Percentiles rank a stretch among this genome's conserved stretches.
These are phyloP conservation scores for Noctua fimbriata DNA, from an alignment of 2,888 invertebrate genomes.

Conservation along the genomic window DNA sequence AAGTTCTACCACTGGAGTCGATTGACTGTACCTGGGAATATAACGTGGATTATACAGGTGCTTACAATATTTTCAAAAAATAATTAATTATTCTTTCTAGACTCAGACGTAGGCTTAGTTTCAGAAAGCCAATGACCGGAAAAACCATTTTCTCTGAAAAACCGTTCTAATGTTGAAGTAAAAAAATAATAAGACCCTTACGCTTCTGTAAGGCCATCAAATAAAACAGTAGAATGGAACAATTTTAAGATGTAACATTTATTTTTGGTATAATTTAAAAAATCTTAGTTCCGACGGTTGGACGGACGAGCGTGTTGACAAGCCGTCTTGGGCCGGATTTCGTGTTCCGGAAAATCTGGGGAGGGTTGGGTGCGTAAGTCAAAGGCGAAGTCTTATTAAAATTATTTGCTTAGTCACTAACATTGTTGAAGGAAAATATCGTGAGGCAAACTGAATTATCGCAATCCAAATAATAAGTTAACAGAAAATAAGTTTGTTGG, in stretches of 20 bases:
- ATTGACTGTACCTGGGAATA: background rate
- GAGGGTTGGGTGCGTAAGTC: constrained; percentile 42
- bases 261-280: constrained; percentile 68
- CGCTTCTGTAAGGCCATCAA: constrained; percentile 14
- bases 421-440: background rate
- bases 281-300: constrained; percentile 56
- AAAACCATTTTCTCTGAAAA: constrained; percentile 6
- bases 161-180: constrained; percentile 1
- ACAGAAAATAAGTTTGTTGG: background rate
- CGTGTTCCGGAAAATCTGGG: constrained; percentile 68
- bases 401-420: background rate
- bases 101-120: background rate
- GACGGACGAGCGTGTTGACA: constrained; percentile 68
- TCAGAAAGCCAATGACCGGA: constrained; percentile 8
- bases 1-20: background rate
- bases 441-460: background rate
- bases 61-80: constrained; percentile 14
- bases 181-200: constrained; percentile 18
- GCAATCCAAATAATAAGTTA: background rate
- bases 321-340: constrained; percentile 65
- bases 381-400: constrained; percentile 24
- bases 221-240: constrained; percentile 45
- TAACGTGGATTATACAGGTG: constrained; percentile 1
- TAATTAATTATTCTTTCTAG: constrained; percentile 27
- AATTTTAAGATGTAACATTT: constrained; percentile 63